Base-by-base conservation (phyloP, 2,113 vertebrate genomes). In the Leptobrachium ailaonicum region DNA sequence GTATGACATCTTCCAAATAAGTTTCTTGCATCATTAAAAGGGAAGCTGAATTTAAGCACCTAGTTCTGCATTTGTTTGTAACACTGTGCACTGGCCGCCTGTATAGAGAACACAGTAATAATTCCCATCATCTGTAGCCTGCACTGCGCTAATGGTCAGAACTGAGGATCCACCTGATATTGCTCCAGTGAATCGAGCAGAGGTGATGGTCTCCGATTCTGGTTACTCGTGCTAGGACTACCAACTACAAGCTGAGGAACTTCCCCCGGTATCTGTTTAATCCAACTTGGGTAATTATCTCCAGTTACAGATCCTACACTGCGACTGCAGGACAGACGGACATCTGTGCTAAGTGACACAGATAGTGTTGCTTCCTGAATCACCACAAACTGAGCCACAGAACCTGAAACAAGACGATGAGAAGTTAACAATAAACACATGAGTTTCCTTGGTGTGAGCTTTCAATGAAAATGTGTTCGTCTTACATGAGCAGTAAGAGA, bases 331-430 rank as follows among this genome's bases (percentile, higher is more conserved):
- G 66, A 20, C 12, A 72, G 7, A 2, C 60, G 71, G 11, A 41
- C 41, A 1, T 14, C 43, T 3, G 13, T 47, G 44, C 71, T 76
- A 0, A 0, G 11, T 2, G 7, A 13, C 13, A 0, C 45, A 0
- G 73, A 79, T 2, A 66, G 2, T 2, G 77, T 47, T 2, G 41
- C 0, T 0, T 53, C 70, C 32, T 83, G 83, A 42, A 10, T 79
- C 47, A 84, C 12, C 12, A 45, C 41, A 66, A 58, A 14, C 67
- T 79, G 71, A 7, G 82, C 47, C 47, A 5, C 47, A 50, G 47
- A 50, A 50, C 47, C 47, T 50, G 47, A 50, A 50, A 50, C 47
- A 50, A 50, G 47, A 50, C 47, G 8, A 5, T 8, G 47, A 50
- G 47, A 50, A 50, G 47, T 50, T 50, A 50, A 32, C 20, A 32